phyloP scores from a whole-genome alignment of 2,113 vertebrate genomes.

The Sterrhoptilus dennistouni region DNA sequence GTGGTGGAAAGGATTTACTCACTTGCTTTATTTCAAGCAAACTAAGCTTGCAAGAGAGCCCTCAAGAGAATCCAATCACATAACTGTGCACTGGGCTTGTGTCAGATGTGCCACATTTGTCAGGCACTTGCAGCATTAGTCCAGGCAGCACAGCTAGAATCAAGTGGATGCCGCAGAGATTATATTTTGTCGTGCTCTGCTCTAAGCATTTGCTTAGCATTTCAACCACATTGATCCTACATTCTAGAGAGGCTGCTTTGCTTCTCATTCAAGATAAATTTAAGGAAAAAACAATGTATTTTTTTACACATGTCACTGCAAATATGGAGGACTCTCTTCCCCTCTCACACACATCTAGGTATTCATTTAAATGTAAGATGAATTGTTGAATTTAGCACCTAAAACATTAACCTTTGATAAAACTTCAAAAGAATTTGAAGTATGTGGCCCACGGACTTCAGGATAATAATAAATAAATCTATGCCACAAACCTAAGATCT shows the following conservation, averaged over 20 bases:
- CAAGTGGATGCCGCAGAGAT: neutral
- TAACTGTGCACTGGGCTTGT: neutral
- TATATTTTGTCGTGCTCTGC: neutral
- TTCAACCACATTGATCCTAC: neutral
- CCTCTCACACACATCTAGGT: neutral
- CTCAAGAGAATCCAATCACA: neutral
- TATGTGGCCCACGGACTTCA: neutral
- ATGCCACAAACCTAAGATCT: neutral
- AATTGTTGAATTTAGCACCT: neutral
- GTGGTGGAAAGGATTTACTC: neutral
- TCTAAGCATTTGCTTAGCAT: neutral
- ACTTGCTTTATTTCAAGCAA: neutral
- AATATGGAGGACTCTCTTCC: neutral
- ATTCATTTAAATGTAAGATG: neutral
- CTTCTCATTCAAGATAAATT: neutral
- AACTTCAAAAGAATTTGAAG: neutral
- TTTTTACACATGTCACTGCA: neutral
- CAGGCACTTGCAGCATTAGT: neutral
- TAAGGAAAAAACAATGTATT: rapidly evolving
- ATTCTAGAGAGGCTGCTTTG: neutral
- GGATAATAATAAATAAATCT: neutral
- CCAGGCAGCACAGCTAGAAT: neutral
- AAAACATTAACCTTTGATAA: neutral
- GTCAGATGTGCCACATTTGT: neutral
- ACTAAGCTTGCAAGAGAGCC: neutral